Conservation (phyloP, 2,113 vertebrate species). For the Syrrhaptes paradoxus region DNA sequence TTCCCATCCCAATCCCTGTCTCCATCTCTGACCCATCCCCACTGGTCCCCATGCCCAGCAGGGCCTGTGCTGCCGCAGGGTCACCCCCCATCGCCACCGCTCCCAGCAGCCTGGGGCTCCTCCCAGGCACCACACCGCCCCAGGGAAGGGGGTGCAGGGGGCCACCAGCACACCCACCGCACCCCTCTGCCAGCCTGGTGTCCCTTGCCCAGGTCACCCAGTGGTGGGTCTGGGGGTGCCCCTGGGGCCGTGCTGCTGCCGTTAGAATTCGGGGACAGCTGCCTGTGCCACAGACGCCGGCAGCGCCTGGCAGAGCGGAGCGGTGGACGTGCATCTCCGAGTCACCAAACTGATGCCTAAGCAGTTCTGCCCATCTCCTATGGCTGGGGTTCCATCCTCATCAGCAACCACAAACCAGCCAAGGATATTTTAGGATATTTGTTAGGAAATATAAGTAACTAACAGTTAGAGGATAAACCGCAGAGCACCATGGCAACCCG, state of each 20-base stretch:
- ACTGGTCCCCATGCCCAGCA: background rate
- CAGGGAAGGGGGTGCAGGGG: background rate
- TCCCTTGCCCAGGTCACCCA: too few relatives aligned
- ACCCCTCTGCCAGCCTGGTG: background rate
- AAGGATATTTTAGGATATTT: conserved; percentile 49
- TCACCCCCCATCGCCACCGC: background rate
- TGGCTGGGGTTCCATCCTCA: conserved; percentile 10
- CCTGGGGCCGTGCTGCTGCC: background rate
- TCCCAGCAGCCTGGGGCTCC: background rate
- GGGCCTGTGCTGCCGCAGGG: background rate
- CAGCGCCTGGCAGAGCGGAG: background rate
- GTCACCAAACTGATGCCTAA: conserved; percentile 58
- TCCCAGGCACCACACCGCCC: fast-evolving
- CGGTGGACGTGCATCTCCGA: background rate
- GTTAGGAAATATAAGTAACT: conserved; percentile 45
- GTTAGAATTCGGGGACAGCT: fast-evolving
- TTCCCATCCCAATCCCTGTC: background rate
- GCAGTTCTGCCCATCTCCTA: conserved; percentile 39
- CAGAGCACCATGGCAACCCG: conserved; percentile 54
- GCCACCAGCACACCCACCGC: background rate
- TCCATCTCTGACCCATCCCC: too few relatives aligned
- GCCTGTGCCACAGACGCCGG: background rate
- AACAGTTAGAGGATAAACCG: conserved; percentile 28
- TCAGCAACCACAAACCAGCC: conserved; percentile 58
- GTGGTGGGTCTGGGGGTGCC: background rate